Evolutionary conservation across 2,113 vertebrate genomes (phyloP).

Genomic region (Coracopsis vasa): DNA sequence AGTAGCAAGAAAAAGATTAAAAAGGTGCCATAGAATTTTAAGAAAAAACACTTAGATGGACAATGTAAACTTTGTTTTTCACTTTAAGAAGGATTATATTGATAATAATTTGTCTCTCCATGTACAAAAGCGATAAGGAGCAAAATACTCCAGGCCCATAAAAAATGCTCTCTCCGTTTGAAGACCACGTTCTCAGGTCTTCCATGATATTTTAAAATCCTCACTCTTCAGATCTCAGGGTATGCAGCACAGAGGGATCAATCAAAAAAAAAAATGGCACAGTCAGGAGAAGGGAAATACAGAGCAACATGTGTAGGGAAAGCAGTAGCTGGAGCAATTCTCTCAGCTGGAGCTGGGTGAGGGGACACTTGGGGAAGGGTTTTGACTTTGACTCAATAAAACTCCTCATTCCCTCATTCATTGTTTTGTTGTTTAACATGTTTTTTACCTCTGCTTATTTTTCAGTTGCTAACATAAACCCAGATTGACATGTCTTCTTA

Average conservation of each 20-base stretch:
- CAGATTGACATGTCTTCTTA: neutral
- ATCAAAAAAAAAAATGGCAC: neutral
- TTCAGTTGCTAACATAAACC: neutral
- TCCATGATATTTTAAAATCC: neutral
- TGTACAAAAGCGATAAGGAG: neutral
- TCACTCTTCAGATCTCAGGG: neutral
- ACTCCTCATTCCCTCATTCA: neutral
- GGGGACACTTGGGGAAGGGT: neutral
- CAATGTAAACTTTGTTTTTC: neutral
- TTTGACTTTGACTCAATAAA: neutral
- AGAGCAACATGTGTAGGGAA: neutral
- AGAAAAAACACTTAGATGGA: neutral
- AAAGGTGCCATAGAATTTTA: neutral
- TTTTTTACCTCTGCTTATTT: neutral
- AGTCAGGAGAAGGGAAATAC: neutral
- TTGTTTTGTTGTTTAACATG: neutral
- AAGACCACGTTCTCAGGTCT: neutral
- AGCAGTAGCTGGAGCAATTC: neutral
- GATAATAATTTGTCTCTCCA: neutral
- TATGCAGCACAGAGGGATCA: neutral
- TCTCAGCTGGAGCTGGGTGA: neutral
- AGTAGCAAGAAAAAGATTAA: neutral
- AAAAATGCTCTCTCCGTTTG: neutral
- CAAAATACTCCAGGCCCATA: neutral
- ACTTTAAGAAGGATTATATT: neutral